Evolutionary conservation across 2,797 vertebrate genomes (phyloP).

Genomic region (Ateles fusciceps): DNA sequence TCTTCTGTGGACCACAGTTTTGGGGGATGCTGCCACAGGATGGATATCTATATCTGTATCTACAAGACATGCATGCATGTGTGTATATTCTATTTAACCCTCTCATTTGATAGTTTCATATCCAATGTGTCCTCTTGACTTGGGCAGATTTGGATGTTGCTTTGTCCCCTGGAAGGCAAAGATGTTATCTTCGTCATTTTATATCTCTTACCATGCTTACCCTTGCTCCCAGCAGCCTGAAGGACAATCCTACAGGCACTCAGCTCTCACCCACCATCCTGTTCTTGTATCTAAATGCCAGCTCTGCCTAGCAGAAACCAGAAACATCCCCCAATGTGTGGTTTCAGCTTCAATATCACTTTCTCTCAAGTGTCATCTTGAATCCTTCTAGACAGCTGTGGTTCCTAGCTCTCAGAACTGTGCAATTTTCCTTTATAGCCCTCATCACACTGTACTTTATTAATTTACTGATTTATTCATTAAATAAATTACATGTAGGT

Average conservation of each 20-base stretch:
- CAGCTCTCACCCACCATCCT: neutral
- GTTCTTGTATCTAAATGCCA: neutral
- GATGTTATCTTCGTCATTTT: too few relatives aligned
- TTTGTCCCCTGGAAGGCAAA: neutral
- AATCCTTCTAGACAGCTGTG: neutral
- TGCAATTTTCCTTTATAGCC: neutral
- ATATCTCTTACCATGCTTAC: neutral
- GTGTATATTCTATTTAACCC: too few relatives aligned
- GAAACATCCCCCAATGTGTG: neutral
- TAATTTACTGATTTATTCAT: neutral
- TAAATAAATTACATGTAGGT: neutral
- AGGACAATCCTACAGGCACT: neutral
- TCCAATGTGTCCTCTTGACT: neutral
- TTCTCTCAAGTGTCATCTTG: neutral
- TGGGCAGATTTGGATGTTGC: neutral
- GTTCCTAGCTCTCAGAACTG: neutral
- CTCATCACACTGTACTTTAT: neutral
- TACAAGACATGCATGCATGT: rapidly evolving
- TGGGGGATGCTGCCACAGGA: neutral
- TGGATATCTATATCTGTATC: neutral
- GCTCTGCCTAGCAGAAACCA: neutral
- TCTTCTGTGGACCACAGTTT: neutral
- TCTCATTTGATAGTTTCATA: neutral
- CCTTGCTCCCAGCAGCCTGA: neutral
- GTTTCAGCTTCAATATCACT: neutral